Evolutionary conservation across 2,888 invertebrate species (phyloP).

Genomic region (Zelleria hepariella): DNA sequence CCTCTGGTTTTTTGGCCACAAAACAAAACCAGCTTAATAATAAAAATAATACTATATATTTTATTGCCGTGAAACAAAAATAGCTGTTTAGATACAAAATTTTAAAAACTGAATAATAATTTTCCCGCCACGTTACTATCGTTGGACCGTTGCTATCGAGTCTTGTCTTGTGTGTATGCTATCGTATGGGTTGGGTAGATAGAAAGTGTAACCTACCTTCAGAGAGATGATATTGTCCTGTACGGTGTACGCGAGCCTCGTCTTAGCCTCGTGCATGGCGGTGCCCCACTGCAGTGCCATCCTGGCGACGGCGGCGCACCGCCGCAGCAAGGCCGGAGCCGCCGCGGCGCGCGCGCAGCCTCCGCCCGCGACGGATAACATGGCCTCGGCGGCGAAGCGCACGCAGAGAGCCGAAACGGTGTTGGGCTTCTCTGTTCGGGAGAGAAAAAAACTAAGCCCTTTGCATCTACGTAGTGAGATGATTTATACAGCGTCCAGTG

Average conservation of each 20-base stretch:
- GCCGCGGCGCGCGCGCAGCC: slow-evolving; percentile 23
- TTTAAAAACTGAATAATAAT: too few relatives aligned
- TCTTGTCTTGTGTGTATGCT: neutral
- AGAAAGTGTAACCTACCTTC: neutral
- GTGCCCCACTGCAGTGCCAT: slow-evolving; percentile 30
- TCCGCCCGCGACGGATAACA: slow-evolving; percentile 13
- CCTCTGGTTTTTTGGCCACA: too few relatives aligned
- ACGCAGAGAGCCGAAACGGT: slow-evolving; percentile 35
- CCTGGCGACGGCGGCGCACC: slow-evolving; percentile 19
- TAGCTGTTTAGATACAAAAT: too few relatives aligned
- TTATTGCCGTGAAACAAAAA: too few relatives aligned
- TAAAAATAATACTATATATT: too few relatives aligned
- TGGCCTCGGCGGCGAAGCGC: slow-evolving; percentile 22
- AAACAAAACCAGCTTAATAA: too few relatives aligned
- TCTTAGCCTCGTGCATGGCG: slow-evolving; percentile 37
- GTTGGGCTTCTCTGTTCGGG: slow-evolving; percentile 31
- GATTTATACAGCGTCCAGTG: too few relatives aligned
- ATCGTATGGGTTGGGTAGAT: neutral
- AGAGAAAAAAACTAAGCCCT: too few relatives aligned
- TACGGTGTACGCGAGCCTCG: slow-evolving; percentile 48
- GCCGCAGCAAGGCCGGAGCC: slow-evolving; percentile 26
- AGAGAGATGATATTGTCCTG: neutral
- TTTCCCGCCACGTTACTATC: too few relatives aligned
- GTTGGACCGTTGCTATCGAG: neutral
- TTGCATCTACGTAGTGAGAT: too few relatives aligned